phyloP scores from a whole-genome alignment of 2,113 vertebrate genomes.

The Mustelus asterias region DNA sequence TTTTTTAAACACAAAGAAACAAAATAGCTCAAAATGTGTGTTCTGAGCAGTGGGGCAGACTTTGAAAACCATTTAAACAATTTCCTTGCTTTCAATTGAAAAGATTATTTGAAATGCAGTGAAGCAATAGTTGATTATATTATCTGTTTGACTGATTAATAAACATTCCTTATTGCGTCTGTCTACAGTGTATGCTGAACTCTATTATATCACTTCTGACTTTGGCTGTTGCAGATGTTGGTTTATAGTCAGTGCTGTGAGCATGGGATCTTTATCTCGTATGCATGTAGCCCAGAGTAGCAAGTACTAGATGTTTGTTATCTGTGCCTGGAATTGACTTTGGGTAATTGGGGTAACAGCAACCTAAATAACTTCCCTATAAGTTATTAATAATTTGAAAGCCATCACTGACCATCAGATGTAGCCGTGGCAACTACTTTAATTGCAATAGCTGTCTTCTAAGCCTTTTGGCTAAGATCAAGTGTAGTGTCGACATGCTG shows the following conservation, averaged over 20 bases:
- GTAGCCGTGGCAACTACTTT: neutral
- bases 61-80: neutral
- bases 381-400: neutral
- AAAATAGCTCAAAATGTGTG: neutral
- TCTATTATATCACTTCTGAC: neutral
- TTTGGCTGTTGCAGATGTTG: neutral
- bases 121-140: neutral
- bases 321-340: neutral
- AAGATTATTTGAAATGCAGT: neutral
- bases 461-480: neutral
- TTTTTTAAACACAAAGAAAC: neutral
- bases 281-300: neutral
- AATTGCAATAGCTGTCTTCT: neutral
- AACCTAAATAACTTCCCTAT: neutral
- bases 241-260: neutral
- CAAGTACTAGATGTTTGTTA: neutral
- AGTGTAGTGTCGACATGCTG: too few relatives aligned
- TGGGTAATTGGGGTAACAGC: neutral
- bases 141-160: neutral
- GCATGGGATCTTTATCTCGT: neutral
- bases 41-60: neutral
- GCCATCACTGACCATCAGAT: neutral
- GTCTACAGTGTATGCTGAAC: neutral
- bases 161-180: neutral
- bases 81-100: neutral